phyloP scores from a whole-genome alignment of 2,797 vertebrate genomes.

The Pantherophis vulpinus region DNA sequence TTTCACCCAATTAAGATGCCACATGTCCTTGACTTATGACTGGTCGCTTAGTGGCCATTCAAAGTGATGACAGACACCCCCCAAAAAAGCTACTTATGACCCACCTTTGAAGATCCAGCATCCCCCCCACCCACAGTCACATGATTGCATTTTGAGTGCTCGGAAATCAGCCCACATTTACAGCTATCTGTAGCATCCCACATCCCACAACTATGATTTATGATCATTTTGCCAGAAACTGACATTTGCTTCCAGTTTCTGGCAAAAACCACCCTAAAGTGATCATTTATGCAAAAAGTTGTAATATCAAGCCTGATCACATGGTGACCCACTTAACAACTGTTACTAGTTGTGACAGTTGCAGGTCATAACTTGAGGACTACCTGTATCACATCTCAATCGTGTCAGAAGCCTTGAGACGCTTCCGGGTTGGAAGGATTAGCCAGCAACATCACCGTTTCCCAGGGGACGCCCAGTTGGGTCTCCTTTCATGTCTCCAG shows the following conservation, averaged over 20 bases:
- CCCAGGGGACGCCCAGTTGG: background rate
- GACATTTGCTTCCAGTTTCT: background rate
- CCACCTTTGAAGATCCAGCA: background rate
- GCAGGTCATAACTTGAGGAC: background rate
- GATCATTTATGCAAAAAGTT: background rate
- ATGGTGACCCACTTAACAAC: background rate
- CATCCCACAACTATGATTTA: background rate
- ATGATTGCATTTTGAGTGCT: background rate
- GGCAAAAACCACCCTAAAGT: background rate
- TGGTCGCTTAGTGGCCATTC: background rate
- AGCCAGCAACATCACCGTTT: background rate
- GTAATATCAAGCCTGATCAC: background rate
- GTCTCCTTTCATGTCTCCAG: background rate
- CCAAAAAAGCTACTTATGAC: background rate
- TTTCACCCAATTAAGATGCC: background rate
- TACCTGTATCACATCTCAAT: background rate
- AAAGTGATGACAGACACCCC: background rate
- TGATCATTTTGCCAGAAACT: background rate
- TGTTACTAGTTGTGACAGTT: background rate
- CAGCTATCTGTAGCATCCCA: background rate
- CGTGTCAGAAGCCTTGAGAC: background rate
- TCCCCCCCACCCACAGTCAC: background rate
- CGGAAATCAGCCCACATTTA: background rate
- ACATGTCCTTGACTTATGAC: background rate
- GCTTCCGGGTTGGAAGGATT: background rate